Evolutionary conservation across 2,888 invertebrate species (phyloP).

Genomic region (Polyploca ridens): DNA sequence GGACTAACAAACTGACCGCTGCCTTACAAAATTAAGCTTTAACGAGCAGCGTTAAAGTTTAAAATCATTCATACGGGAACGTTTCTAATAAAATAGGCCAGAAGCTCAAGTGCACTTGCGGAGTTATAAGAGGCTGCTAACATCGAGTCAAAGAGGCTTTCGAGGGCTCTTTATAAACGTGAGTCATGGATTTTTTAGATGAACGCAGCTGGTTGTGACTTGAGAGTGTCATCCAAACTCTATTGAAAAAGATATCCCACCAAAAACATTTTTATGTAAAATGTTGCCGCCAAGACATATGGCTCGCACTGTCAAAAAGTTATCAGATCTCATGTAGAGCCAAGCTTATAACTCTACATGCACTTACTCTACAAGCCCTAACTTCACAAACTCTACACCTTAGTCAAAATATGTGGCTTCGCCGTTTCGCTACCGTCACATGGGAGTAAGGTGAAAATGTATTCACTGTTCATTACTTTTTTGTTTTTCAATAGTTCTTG

Average conservation of each 20-base stretch:
- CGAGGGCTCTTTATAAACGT: slow-evolving; percentile 53
- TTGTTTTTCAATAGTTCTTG: too few relatives aligned
- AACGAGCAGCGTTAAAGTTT: slow-evolving; percentile 27
- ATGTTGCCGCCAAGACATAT: too few relatives aligned
- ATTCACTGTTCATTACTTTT: too few relatives aligned
- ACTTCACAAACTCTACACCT: too few relatives aligned
- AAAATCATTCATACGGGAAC: slow-evolving; percentile 26
- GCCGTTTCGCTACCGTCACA: too few relatives aligned
- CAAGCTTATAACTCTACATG: too few relatives aligned
- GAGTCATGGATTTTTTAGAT: slow-evolving; percentile 54
- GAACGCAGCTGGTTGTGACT: slow-evolving; percentile 34
- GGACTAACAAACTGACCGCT: slow-evolving; percentile 32
- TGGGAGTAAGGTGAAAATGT: too few relatives aligned
- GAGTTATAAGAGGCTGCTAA: slow-evolving; percentile 45
- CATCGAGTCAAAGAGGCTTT: slow-evolving; percentile 46
- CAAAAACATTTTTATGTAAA: too few relatives aligned
- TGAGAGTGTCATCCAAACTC: slow-evolving; percentile 28
- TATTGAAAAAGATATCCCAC: slow-evolving; percentile 18
- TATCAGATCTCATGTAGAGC: too few relatives aligned
- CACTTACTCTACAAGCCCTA: too few relatives aligned
- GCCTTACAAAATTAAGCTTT: slow-evolving; percentile 31
- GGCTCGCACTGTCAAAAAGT: too few relatives aligned
- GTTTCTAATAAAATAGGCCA: slow-evolving; percentile 63
- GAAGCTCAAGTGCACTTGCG: slow-evolving; percentile 41
- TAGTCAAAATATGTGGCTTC: too few relatives aligned